Conservation (phyloP, 2,113 vertebrate genomes). For the Microcebus murinus region DNA sequence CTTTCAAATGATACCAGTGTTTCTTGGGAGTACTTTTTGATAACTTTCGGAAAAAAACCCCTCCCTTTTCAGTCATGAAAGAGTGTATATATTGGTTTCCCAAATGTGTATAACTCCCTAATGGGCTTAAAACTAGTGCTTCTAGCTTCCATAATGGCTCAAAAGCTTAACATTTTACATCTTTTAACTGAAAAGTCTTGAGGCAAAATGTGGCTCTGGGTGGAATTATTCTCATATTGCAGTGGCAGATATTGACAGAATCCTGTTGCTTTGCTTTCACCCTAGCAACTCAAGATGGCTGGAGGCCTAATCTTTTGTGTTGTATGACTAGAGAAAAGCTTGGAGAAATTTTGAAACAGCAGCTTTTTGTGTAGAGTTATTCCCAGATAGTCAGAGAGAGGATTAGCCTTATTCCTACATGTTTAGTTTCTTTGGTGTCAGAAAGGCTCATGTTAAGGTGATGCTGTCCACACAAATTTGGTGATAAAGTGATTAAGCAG, state of each 20-base stretch:
- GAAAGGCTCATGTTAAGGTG: constrained; percentile 38
- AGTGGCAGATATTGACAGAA: not conserved
- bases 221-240: not conserved
- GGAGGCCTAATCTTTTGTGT: constrained; percentile 1
- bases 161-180: constrained; percentile 26
- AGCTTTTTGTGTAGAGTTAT: constrained; percentile 20
- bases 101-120: not conserved
- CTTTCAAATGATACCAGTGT: not conserved
- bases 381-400: constrained; percentile 15
- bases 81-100: not conserved
- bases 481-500: constrained; percentile 65
- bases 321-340: not conserved
- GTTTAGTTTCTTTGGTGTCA: constrained; percentile 29
- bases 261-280: not conserved
- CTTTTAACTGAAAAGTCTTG: not conserved
- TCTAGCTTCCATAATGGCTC: not conserved
- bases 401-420: constrained; percentile 23
- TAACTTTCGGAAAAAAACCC: not conserved
- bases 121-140: not conserved
- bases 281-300: not conserved
- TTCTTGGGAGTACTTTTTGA: not conserved
- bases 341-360: constrained; percentile 31
- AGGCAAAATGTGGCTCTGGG: not conserved
- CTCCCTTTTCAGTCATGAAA: not conserved
- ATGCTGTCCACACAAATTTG: constrained; percentile 38